These are phyloP conservation scores for Sarcoramphus papa DNA, from an alignment of 2,797 vertebrate species.

Conservation along the genomic window DNA sequence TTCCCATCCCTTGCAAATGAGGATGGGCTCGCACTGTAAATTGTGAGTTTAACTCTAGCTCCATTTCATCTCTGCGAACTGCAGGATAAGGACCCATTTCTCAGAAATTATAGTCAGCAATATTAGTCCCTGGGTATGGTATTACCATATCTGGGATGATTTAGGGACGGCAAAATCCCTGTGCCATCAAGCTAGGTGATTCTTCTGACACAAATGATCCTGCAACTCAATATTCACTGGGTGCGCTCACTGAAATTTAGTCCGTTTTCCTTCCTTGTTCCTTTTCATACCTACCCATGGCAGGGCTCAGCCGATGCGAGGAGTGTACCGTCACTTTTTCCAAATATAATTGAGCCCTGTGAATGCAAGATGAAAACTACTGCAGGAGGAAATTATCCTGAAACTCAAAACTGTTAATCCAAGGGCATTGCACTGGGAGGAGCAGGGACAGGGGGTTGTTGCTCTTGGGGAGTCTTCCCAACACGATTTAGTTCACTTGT, in stretches of 20 bases:
- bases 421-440: background rate
- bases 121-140: conserved; percentile 19
- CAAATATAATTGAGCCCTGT: background rate
- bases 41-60: background rate
- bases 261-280: background rate
- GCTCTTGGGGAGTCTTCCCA: fast-evolving
- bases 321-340: background rate
- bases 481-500: fast-evolving
- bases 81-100: conserved; percentile 31
- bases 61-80: background rate
- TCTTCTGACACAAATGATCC: conserved; percentile 3
- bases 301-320: background rate
- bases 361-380: background rate
- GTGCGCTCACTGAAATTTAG: background rate
- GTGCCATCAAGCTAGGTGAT: background rate
- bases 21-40: background rate
- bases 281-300: background rate
- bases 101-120: background rate
- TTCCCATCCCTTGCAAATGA: background rate
- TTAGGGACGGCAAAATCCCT: conserved; percentile 32
- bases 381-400: background rate
- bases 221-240: background rate
- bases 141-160: conserved; percentile 32
- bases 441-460: background rate
- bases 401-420: background rate